These are phyloP conservation scores for Anarsia innoxiella DNA, from an alignment of 2,888 invertebrate species.

Conservation along the genomic window DNA sequence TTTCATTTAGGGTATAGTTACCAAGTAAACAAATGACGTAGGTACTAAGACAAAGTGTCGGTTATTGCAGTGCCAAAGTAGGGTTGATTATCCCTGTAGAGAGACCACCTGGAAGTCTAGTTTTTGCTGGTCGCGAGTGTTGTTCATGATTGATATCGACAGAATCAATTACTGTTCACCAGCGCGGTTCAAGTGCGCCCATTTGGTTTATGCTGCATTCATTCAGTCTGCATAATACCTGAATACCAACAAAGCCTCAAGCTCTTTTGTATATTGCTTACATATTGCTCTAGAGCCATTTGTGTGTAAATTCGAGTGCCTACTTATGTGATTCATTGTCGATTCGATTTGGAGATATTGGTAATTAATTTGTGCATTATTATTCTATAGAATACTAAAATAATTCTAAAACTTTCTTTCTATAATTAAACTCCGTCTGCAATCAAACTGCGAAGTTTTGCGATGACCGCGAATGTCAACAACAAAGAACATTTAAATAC, in stretches of 20 bases:
- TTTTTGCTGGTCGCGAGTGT: conserved; percentile 13
- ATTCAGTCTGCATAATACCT: conserved; percentile 18
- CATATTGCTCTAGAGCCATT: conserved; percentile 3
- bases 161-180: conserved; percentile 28
- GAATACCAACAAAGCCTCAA: conserved; percentile 21
- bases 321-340: conserved; percentile 1
- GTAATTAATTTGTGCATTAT: too few species aligned
- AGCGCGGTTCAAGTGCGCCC: conserved; percentile 32
- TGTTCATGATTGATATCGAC: conserved; percentile 30
- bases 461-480: too few species aligned
- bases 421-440: too few species aligned
- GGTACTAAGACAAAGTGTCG: too few species aligned
- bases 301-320: conserved; percentile 3
- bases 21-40: too few species aligned
- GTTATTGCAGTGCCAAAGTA: too few species aligned
- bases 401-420: too few species aligned
- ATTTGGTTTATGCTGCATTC: conserved; percentile 32
- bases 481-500: too few species aligned
- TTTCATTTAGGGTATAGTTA: too few species aligned
- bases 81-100: not conserved
- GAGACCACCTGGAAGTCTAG: conserved; percentile 11
- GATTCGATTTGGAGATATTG: too few species aligned
- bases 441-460: too few species aligned
- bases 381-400: too few species aligned
- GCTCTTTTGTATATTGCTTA: conserved; percentile 19